Evolutionary conservation across 2,888 invertebrate species (phyloP), one percentile per base, ranked within the genome.

Genomic region (Acrobasis consociella): DNA sequence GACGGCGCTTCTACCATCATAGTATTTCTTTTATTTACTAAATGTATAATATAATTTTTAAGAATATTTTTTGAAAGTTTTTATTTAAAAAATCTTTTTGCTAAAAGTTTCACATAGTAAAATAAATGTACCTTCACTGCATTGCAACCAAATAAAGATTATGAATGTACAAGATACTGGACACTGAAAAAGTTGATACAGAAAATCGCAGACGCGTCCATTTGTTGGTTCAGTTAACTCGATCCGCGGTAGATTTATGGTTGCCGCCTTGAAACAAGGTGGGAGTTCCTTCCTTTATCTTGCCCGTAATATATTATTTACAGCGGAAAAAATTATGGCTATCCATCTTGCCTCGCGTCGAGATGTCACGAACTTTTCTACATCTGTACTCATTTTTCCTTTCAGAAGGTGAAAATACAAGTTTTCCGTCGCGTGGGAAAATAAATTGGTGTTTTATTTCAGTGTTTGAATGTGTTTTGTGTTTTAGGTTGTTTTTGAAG

Each of bases 131-230:
- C 7, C 11, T 46, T n/a, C 13, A 46, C n/a, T 46, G n/a, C 31
- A 52, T 11, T 5, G 17, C 3, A 22, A 22, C 31, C 10, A 11
- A 17, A 22, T 9, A 67, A 69, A 70, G 70, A 74, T 72, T n/a
- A 72, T 73, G 70, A 75, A 72, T 69, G 69, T 66, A 60, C 63
- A 67, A 69, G 69, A 65, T 72, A 72, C 72, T 70, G 76, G 82
- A 81, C 82, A 78, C 71, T 82, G 80, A 82, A 82, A 82, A 82
- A 83, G 78, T 76, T 75, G 74, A 74, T 73, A 75, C 76, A 75
- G 77, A 77, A 81, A 81, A 80, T 81, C 80, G 75, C 69, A 77
- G 81, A 77, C 81, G 72, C 72, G 69, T 70, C 79, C 77, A 82
- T 83, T 83, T 82, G 82, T 83, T 78, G 74, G 71, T 65, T 67